Conservation (phyloP, 2,113 vertebrate genomes). For the Cariama cristata region DNA sequence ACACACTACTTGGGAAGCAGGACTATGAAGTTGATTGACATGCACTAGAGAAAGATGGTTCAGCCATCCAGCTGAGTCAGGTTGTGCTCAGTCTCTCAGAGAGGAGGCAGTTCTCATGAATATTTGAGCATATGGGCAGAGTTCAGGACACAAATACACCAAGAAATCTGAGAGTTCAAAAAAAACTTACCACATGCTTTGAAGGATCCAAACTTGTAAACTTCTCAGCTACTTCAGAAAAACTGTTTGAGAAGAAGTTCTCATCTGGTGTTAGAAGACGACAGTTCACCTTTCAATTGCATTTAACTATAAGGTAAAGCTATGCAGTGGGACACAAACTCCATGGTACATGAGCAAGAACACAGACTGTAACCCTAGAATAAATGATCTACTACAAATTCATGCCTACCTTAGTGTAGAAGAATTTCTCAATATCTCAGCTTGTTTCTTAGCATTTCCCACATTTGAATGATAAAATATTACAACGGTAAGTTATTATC, state of each 20-base stretch:
- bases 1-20: neutral
- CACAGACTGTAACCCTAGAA: neutral
- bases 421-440: neutral
- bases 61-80: neutral
- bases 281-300: neutral
- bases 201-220: neutral
- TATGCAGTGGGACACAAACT: rapidly evolving
- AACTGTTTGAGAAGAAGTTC: neutral
- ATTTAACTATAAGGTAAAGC: neutral
- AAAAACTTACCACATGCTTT: neutral
- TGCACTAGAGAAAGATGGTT: neutral
- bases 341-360: neutral
- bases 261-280: neutral
- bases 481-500: neutral
- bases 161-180: neutral
- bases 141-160: neutral
- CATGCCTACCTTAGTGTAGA: neutral
- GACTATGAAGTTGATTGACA: neutral
- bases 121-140: neutral
- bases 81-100: neutral
- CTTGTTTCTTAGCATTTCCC: neutral
- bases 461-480: neutral
- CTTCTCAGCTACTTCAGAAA: neutral
- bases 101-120: neutral
- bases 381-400: neutral